These are phyloP conservation scores for Silurus asotus DNA, from an alignment of 2,113 vertebrate genomes.

Conservation along the genomic window DNA sequence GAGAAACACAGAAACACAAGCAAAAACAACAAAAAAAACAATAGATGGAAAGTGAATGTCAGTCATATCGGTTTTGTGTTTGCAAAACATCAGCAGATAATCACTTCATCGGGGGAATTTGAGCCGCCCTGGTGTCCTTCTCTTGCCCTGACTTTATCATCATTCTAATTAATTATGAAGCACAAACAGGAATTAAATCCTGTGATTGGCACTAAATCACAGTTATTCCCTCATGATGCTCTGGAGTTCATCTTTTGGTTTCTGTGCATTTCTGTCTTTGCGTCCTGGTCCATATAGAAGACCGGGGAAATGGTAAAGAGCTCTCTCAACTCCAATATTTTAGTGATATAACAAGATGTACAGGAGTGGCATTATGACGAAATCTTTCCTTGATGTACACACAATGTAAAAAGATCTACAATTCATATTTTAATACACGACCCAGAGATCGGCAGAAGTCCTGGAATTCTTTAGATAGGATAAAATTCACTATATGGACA, in stretches of 20 bases:
- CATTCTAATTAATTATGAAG: conserved; percentile 75
- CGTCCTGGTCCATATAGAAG: background rate
- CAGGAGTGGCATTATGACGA: background rate
- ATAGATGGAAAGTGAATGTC: background rate
- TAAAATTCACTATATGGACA: background rate
- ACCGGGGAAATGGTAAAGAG: background rate
- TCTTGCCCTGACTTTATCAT: conserved; percentile 67
- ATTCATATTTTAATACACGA: conserved; percentile 2
- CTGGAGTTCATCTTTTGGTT: background rate
- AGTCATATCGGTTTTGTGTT: background rate
- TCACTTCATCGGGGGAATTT: background rate
- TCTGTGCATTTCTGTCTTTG: background rate
- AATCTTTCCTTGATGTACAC: background rate
- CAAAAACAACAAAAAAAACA: background rate
- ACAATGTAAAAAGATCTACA: background rate
- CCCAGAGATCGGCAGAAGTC: background rate
- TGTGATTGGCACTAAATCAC: conserved; percentile 73
- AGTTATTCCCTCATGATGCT: background rate
- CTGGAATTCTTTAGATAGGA: background rate
- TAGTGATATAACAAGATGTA: background rate
- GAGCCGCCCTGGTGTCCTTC: conserved; percentile 52
- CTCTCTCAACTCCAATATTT: background rate
- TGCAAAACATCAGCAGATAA: conserved; percentile 2
- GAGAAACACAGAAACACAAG: background rate
- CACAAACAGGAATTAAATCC: conserved; percentile 66